Conservation (phyloP, 2,888 invertebrate genomes). For the Scrobipalpa atriplicella region DNA sequence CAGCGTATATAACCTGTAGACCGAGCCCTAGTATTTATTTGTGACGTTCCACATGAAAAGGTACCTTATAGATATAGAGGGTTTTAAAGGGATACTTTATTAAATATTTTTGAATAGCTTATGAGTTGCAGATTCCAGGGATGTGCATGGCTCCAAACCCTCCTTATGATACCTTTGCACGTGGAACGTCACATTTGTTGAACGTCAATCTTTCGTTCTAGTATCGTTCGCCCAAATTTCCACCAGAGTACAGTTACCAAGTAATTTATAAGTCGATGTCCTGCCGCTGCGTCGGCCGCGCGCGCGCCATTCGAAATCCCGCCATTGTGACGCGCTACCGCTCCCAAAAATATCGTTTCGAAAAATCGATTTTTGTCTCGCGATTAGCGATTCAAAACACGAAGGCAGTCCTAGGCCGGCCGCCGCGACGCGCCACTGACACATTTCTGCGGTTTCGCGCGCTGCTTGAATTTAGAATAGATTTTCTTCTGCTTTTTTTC, state of each 20-base stretch:
- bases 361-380: conserved; percentile 59
- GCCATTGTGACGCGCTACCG: conserved; percentile 68
- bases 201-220: conserved; percentile 24
- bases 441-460: conserved; percentile 78
- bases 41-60: too few relatives aligned
- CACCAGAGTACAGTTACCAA: conserved; percentile 69
- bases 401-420: conserved; percentile 72
- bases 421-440: conserved; percentile 79
- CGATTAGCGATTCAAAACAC: conserved; percentile 66
- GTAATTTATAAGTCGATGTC: conserved; percentile 81
- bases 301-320: conserved; percentile 70
- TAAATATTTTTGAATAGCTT: too few relatives aligned
- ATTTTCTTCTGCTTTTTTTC: conserved; percentile 55
- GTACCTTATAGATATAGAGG: too few relatives aligned
- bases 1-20: too few relatives aligned
- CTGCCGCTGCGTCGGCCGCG: conserved; percentile 71
- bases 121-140: too few relatives aligned
- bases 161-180: too few relatives aligned
- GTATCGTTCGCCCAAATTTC: conserved; percentile 16
- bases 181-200: too few relatives aligned
- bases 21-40: too few relatives aligned
- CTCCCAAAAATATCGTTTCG: conserved; percentile 64
- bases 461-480: conserved; percentile 78
- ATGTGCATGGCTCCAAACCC: too few relatives aligned
- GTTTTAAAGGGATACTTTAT: too few relatives aligned